Conservation (phyloP, 1,140 invertebrate species). For the Arctopsyche grandis region DNA sequence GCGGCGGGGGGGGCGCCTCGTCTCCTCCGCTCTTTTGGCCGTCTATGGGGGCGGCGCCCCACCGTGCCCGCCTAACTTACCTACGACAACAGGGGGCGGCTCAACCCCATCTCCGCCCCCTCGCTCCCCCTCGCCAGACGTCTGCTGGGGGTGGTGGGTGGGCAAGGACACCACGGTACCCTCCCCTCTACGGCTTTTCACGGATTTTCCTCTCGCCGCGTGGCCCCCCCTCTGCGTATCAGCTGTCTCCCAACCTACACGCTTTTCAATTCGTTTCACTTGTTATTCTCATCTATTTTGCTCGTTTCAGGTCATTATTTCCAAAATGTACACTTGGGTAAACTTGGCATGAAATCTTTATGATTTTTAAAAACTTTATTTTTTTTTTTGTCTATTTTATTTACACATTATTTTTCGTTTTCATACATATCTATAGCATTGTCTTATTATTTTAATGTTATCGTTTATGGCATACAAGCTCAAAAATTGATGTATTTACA, state of each 20-base stretch:
- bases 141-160: constrained; percentile 25
- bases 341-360: too few relatives aligned
- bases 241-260: constrained; percentile 12
- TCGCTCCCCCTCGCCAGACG: constrained; percentile 35
- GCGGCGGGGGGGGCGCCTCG: not conserved
- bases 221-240: not conserved
- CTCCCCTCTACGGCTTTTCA: not conserved
- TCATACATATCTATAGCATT: too few relatives aligned
- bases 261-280: not conserved
- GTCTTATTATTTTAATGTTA: too few relatives aligned
- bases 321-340: too few relatives aligned
- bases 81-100: constrained; percentile 42
- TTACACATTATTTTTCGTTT: too few relatives aligned
- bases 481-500: too few relatives aligned
- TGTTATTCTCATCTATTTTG: not conserved
- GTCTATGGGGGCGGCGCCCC: constrained; percentile 33
- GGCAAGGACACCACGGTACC: not conserved
- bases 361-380: too few relatives aligned
- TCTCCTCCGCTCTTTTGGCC: not conserved
- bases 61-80: constrained; percentile 41
- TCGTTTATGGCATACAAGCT: too few relatives aligned
- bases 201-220: not conserved
- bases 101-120: not conserved
- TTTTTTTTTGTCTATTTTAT: too few relatives aligned
- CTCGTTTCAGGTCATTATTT: not conserved